These are phyloP conservation scores for Plagodis dolabraria DNA, from an alignment of 2,888 invertebrate species.

Conservation along the genomic window DNA sequence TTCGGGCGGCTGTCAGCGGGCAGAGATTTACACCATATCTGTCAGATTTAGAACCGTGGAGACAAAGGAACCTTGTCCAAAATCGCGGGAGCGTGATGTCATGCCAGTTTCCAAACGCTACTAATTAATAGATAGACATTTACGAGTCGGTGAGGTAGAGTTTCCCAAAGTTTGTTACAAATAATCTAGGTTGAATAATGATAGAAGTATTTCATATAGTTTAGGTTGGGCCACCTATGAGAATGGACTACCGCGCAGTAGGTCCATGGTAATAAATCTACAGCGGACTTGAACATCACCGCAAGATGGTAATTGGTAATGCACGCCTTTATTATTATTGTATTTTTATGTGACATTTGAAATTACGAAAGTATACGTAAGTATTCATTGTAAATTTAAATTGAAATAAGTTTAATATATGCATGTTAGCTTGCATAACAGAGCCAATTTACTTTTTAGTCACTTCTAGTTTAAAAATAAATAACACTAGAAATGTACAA, in stretches of 20 bases:
- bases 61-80: constrained; percentile 77
- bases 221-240: background rate
- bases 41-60: constrained; percentile 56
- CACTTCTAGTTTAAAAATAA: too few relatives aligned
- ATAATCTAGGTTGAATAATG: background rate
- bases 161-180: constrained; percentile 25
- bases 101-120: constrained; percentile 44
- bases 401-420: too few relatives aligned
- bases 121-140: constrained; percentile 75
- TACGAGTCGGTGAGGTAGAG: constrained; percentile 58
- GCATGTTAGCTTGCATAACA: too few relatives aligned
- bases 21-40: constrained; percentile 76
- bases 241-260: background rate
- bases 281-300: too few relatives aligned
- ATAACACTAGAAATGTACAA: too few relatives aligned
- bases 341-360: too few relatives aligned
- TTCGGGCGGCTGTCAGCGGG: constrained; percentile 70
- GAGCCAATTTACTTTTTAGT: too few relatives aligned
- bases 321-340: too few relatives aligned
- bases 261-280: too few relatives aligned
- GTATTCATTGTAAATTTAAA: too few relatives aligned
- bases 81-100: constrained; percentile 74
- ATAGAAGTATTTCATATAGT: background rate
- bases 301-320: too few relatives aligned
- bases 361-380: too few relatives aligned